phyloP scores from a whole-genome alignment of 2,888 invertebrate genomes.

The Rhaphigaster nebulosa region DNA sequence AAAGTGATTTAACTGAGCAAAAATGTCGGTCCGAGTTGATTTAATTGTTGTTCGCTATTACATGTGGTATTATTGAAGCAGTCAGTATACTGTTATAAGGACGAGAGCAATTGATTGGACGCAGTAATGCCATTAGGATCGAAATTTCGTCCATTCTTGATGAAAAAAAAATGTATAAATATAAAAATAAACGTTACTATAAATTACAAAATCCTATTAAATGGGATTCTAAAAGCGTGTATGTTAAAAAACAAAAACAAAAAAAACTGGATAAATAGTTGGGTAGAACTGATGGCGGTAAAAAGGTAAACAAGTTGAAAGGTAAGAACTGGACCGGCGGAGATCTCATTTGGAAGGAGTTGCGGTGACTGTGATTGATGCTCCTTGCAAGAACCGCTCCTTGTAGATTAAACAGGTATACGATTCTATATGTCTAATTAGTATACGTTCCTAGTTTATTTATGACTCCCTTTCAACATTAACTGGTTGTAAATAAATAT shows the following conservation, averaged over 20 bases:
- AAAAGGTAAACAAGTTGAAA: background rate
- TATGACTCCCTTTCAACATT: background rate
- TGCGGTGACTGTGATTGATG: conserved; percentile 7
- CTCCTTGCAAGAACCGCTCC: background rate
- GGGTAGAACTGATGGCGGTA: conserved; percentile 13
- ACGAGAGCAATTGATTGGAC: background rate
- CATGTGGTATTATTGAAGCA: background rate
- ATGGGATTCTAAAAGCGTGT: background rate
- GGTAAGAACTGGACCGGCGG: background rate
- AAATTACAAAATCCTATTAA: background rate
- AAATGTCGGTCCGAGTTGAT: background rate
- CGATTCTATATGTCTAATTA: conserved; percentile 36
- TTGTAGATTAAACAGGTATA: conserved; percentile 33
- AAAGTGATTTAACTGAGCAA: background rate
- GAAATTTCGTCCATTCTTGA: background rate
- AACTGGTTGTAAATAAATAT: background rate
- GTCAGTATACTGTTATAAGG: background rate
- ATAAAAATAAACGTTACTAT: background rate
- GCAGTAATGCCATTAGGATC: background rate
- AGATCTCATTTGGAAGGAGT: conserved; percentile 13
- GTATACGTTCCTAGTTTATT: conserved; percentile 46
- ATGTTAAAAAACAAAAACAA: background rate
- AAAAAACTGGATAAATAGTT: background rate
- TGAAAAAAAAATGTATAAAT: background rate
- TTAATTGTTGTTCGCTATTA: background rate